Evolutionary conservation across 2,797 vertebrate species (phyloP).

Genomic region (Diplodus puntazzo): DNA sequence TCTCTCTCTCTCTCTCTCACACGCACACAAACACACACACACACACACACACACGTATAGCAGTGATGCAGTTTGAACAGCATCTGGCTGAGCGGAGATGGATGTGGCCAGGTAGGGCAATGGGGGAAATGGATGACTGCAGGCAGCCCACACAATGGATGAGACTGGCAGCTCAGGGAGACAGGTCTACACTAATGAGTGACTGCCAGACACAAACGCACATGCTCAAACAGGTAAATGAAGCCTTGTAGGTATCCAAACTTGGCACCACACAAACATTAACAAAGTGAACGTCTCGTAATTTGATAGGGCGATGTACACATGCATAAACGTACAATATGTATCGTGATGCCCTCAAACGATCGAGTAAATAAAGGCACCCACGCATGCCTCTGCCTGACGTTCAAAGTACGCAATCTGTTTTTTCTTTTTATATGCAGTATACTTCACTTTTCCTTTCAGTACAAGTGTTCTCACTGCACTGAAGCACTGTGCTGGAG

Average conservation of each 20-base stretch:
- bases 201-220: conserved; percentile 37
- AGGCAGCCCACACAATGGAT: conserved; percentile 75
- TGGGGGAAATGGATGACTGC: conserved; percentile 71
- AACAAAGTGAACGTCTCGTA: conserved; percentile 26
- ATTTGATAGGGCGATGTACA: conserved; percentile 29
- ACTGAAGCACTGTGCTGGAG: background rate
- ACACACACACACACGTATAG: conserved; percentile 17
- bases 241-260: conserved; percentile 29
- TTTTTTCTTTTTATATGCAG: background rate
- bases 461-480: conserved; percentile 2
- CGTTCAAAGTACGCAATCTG: background rate
- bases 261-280: conserved; percentile 18
- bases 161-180: conserved; percentile 65
- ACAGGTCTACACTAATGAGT: conserved; percentile 75
- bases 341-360: background rate
- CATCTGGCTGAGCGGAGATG: conserved; percentile 69
- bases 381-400: background rate
- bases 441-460: conserved; percentile 13
- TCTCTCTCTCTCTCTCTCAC: background rate
- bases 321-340: background rate
- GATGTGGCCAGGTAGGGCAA: conserved; percentile 70
- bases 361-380: conserved; percentile 21
- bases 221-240: conserved; percentile 31
- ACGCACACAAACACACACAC: conserved; percentile 7
- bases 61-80: conserved; percentile 58